These are phyloP conservation scores for Sanderia malayensis DNA, from an alignment of 30 jellyfish, hydroid and myxozoan species.

Conservation along the genomic window DNA sequence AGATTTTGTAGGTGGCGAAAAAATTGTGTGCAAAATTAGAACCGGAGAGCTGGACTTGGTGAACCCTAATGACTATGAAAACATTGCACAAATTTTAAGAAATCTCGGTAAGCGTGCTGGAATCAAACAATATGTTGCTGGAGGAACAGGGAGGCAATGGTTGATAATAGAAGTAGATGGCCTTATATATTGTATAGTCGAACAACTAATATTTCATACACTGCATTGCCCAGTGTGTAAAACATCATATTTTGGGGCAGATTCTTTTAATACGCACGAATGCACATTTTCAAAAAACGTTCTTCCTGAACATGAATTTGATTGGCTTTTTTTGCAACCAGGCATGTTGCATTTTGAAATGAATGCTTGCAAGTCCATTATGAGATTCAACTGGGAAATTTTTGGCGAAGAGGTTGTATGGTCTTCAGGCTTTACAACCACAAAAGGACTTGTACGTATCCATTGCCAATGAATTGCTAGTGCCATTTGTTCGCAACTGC, in stretches of 20 bases:
- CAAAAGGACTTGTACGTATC: neutral
- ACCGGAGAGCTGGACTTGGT: slow-evolving; percentile 32
- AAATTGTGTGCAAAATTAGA: neutral
- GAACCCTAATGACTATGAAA: slow-evolving; percentile 4
- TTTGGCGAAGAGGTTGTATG: neutral
- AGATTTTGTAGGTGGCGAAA: neutral
- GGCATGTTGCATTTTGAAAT: neutral
- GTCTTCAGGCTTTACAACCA: neutral
- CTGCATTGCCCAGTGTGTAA: slow-evolving; percentile 15
- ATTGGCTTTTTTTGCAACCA: slow-evolving; percentile 19
- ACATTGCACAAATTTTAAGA: neutral
- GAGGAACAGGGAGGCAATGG: slow-evolving; percentile 45
- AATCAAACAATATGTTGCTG: neutral
- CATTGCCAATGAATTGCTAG: neutral
- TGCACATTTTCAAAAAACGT: slow-evolving; percentile 7
- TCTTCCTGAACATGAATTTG: slow-evolving; percentile 21
- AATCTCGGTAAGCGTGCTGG: slow-evolving; percentile 29
- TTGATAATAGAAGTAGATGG: slow-evolving; percentile 5
- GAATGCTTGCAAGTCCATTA: slow-evolving; percentile 3
- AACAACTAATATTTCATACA: slow-evolving; percentile 7
- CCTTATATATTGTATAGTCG: slow-evolving; percentile 4
- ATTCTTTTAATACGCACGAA: neutral
- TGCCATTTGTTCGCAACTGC: neutral
- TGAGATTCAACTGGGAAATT: neutral
- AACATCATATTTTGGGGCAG: neutral